These are phyloP conservation scores for Capromys pilorides DNA, from an alignment of 2,797 vertebrate genomes.

Conservation along the genomic window DNA sequence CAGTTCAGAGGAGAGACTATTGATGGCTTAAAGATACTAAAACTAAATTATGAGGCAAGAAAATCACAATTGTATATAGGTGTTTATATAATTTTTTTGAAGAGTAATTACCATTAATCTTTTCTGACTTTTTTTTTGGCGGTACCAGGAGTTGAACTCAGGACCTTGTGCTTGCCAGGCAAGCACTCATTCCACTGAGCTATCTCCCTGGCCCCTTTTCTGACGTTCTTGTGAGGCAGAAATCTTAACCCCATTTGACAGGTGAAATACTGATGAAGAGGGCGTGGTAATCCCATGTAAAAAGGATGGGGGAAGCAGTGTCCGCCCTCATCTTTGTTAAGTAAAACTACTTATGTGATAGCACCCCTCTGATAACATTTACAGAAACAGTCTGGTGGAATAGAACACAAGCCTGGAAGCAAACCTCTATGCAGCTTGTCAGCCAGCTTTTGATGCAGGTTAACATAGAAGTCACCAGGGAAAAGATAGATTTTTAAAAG, in stretches of 20 bases:
- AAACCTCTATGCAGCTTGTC: not conserved
- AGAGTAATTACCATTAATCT: not conserved
- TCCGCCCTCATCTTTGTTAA: slow-evolving; percentile 10
- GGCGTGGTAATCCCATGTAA: not conserved
- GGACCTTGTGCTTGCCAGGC: too few relatives aligned
- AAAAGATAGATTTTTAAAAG: not conserved
- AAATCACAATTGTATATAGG: not conserved
- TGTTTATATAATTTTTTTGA: slow-evolving; percentile 17
- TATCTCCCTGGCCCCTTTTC: not conserved
- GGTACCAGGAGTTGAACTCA: too few relatives aligned
- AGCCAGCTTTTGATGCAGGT: not conserved
- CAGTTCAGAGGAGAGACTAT: slow-evolving; percentile 13
- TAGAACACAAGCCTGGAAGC: slow-evolving; percentile 8
- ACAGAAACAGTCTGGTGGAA: not conserved
- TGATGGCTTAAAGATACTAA: slow-evolving; percentile 2
- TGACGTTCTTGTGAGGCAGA: not conserved
- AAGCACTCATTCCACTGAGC: too few relatives aligned
- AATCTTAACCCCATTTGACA: not conserved
- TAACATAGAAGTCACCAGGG: not conserved
- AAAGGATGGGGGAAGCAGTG: not conserved
- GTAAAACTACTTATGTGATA: slow-evolving; percentile 28
- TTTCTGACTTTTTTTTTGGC: not conserved
- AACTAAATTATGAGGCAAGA: slow-evolving; percentile 39
- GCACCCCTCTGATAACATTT: not conserved
- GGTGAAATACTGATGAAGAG: not conserved